phyloP scores from a whole-genome alignment of 2,888 invertebrate species.

The Yponomeuta plumbellus region DNA sequence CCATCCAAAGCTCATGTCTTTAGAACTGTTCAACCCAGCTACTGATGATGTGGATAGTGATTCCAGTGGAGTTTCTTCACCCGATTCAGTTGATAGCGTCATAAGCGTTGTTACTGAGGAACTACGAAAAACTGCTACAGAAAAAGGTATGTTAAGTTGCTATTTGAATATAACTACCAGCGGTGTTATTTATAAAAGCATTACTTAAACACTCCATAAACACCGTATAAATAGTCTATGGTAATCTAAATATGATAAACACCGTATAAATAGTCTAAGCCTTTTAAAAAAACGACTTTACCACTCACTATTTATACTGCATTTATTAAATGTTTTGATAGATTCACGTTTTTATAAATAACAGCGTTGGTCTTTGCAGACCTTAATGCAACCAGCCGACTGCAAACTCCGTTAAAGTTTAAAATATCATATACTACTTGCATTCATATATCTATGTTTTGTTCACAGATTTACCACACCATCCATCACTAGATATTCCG shows the following conservation, averaged over 20 bases:
- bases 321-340: no score
- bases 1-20: conserved; percentile 84
- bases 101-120: conserved; percentile 85
- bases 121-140: conserved; percentile 58
- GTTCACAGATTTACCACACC: conserved; percentile 28
- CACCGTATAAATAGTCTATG: no score
- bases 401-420: not conserved
- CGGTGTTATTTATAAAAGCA: not conserved
- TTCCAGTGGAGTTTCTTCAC: conserved; percentile 90
- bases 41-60: conserved; percentile 94
- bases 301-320: no score
- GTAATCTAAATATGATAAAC: no score
- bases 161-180: no score
- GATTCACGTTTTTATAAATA: no score
- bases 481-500: conserved; percentile 36
- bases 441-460: not conserved
- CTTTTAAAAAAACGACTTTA: no score
- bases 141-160: conserved; percentile 53
- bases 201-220: no score
- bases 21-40: conserved; percentile 93
- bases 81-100: conserved; percentile 91
- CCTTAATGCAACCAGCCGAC: no score
- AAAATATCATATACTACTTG: not conserved
- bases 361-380: no score
- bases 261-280: no score